Conservation (phyloP, 2,888 invertebrate genomes). For the Meteorus colon region DNA sequence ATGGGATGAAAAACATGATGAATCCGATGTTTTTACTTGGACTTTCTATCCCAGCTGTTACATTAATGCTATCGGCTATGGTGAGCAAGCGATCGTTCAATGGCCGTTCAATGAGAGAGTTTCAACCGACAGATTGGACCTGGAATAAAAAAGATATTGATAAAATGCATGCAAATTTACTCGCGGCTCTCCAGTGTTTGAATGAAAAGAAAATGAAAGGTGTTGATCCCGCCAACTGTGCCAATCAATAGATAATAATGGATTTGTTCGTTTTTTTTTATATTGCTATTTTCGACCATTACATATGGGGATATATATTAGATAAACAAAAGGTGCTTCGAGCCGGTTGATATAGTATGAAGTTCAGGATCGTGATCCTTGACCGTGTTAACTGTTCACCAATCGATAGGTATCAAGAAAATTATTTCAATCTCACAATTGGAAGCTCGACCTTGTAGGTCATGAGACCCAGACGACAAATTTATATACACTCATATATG, state of each 20-base stretch:
- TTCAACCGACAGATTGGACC: not conserved
- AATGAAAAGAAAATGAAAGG: not conserved
- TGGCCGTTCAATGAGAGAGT: slow-evolving; percentile 58
- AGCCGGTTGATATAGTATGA: not conserved
- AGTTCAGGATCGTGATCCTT: slow-evolving; percentile 28
- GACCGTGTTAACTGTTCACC: slow-evolving; percentile 37
- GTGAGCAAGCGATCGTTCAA: slow-evolving; percentile 63
- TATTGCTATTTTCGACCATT: not conserved
- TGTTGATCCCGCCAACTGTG: not conserved
- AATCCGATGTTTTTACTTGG: slow-evolving; percentile 67
- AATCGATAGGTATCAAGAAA: slow-evolving; percentile 55
- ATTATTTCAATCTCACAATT: slow-evolving; percentile 63
- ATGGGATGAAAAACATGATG: slow-evolving; percentile 69
- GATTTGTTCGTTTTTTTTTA: not conserved
- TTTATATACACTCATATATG: not conserved
- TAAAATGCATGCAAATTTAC: not conserved
- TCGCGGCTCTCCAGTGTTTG: not conserved
- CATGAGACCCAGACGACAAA: slow-evolving; percentile 59
- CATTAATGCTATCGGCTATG: slow-evolving; percentile 66
- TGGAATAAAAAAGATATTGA: not conserved
- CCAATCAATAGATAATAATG: not conserved
- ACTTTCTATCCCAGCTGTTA: slow-evolving; percentile 67
- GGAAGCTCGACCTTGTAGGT: slow-evolving; percentile 58
- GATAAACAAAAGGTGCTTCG: not conserved
- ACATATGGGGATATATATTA: too few species aligned